These are phyloP conservation scores for Protaetia brevitarsis DNA, from an alignment of 1,140 invertebrate species.

Conservation along the genomic window DNA sequence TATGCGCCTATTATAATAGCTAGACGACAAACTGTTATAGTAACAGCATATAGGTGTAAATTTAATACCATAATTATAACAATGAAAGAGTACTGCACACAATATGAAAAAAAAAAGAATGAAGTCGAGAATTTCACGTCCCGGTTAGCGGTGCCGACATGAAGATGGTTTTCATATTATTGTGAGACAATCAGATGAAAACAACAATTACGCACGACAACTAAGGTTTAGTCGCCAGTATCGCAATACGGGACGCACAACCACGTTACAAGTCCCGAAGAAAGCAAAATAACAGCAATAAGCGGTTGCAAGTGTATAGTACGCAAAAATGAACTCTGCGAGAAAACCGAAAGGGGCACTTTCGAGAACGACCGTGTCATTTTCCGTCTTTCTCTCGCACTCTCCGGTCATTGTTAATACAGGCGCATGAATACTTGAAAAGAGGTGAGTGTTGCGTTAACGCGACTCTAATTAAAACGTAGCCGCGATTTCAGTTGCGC, in stretches of 20 bases:
- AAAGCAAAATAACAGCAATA: conserved; percentile 6
- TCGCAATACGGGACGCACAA: background rate
- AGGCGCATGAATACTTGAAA: background rate
- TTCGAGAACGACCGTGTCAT: background rate
- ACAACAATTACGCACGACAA: background rate
- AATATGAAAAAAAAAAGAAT: too few relatives aligned
- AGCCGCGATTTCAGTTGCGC: conserved; percentile 16
- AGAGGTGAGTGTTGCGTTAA: conserved; percentile 13
- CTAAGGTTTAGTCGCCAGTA: background rate
- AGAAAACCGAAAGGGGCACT: background rate
- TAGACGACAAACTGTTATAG: conserved; percentile 5
- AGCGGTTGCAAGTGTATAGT: background rate
- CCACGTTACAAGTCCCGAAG: too few relatives aligned
- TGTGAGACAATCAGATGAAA: conserved; percentile 7
- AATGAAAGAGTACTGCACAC: background rate
- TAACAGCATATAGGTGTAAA: background rate
- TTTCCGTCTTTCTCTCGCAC: background rate
- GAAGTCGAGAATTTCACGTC: background rate
- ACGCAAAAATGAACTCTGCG: background rate
- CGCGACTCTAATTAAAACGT: conserved; percentile 4
- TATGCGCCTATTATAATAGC: background rate
- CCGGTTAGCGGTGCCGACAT: background rate
- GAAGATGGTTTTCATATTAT: conserved; percentile 7
- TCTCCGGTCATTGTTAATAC: background rate
- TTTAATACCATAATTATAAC: background rate